Conservation (phyloP, 1,140 invertebrate species). For the Diabrotica undecimpunctata region DNA sequence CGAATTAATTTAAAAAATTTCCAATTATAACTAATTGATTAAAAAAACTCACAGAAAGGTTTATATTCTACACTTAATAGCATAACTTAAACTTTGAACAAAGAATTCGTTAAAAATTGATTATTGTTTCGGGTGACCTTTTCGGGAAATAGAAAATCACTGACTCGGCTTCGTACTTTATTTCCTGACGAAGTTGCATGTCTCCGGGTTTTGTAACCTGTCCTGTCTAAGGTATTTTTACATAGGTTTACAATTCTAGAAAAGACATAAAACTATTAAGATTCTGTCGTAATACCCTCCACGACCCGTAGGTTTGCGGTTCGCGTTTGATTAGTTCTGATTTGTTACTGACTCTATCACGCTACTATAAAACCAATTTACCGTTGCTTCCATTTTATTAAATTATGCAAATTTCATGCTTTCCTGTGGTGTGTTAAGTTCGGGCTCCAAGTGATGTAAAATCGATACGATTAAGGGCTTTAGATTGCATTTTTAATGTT, state of each 20-base stretch:
- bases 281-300: constrained; percentile 12
- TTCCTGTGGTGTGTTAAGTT: background rate
- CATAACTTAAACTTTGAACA: too few relatives aligned
- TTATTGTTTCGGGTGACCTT: too few relatives aligned
- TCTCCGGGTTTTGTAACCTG: background rate
- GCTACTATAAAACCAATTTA: constrained; percentile 7
- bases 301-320: constrained; percentile 4
- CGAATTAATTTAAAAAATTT: too few relatives aligned
- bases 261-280: constrained; percentile 19
- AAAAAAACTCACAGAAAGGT: too few relatives aligned
- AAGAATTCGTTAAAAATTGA: too few relatives aligned
- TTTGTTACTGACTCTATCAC: constrained; percentile 6
- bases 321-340: constrained; percentile 12
- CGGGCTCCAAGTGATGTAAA: too few relatives aligned
- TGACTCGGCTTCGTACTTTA: too few relatives aligned
- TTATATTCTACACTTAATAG: too few relatives aligned
- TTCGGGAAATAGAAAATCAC: too few relatives aligned
- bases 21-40: too few relatives aligned
- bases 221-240: constrained; percentile 10
- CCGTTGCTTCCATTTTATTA: constrained; percentile 10
- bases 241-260: constrained; percentile 8
- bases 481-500: too few relatives aligned
- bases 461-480: too few relatives aligned
- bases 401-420: constrained; percentile 5
- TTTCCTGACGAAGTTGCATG: constrained; percentile 6